Conservation (phyloP, 2,888 invertebrate genomes). For the Eudemis profundana region DNA sequence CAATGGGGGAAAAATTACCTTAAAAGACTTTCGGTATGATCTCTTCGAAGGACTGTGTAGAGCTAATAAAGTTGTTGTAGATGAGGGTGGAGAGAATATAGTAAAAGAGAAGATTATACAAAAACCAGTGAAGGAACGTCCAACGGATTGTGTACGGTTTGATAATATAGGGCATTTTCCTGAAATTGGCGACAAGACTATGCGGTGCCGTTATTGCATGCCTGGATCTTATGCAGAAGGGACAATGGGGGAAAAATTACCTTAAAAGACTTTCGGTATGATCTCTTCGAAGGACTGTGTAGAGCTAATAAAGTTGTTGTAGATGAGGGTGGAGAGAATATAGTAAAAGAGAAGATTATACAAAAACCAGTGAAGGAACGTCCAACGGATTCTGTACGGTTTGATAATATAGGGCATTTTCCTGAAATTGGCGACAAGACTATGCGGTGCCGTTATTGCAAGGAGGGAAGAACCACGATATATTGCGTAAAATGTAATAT, state of each 20-base stretch:
- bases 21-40: background rate
- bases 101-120: background rate
- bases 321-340: background rate
- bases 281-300: constrained; percentile 3
- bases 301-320: background rate
- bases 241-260: background rate
- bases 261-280: background rate
- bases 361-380: constrained; percentile 1
- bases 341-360: background rate
- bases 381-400: background rate
- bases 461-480: too few relatives aligned
- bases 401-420: background rate
- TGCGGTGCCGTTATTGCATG: too few relatives aligned
- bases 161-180: constrained; percentile 2
- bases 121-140: background rate
- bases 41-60: constrained; percentile 2
- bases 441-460: too few relatives aligned
- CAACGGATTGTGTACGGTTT: background rate
- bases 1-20: background rate
- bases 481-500: too few relatives aligned
- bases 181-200: too few relatives aligned
- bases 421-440: too few relatives aligned
- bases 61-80: background rate
- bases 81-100: background rate
- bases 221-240: constrained; percentile 19